Base-by-base conservation (phyloP, 2,113 vertebrate species). In the Apus apus region DNA sequence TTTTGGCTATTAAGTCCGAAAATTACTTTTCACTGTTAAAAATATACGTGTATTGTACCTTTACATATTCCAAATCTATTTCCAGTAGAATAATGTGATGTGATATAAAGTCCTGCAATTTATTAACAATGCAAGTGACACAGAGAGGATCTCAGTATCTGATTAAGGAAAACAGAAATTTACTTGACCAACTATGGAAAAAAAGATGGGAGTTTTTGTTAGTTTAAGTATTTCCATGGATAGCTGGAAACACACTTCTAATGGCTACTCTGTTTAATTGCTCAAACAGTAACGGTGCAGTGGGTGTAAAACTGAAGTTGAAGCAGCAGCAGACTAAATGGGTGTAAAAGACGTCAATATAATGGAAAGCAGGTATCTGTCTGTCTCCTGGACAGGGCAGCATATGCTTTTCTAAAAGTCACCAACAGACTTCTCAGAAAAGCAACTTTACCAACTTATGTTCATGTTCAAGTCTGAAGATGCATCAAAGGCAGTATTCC, bases 21-120 rank as follows among this genome's bases (percentile, higher is more conserved):
- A 97, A 98, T 94, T 91, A 97, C 95, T 95, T 97, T 95, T 94
- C 91, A 88, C 84, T 90, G 90, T 91, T 97, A 92, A 93, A 96
- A 95, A 70, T 82, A 83, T 29, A 79, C 79, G 67, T 85, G 51
- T 94, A 94, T 96, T 93, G 95, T 72, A 90, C 87, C 83, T 94
- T 94, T 93, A 64, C 67, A 74, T 26, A 85, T 93, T 96, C 86
- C 83, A 56, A 67, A 94, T 92, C 91, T 96, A 96, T 97, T 96
- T 96, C 80, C 82, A 90, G 83, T 81, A 38, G 38, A 38, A 10
- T 38, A 74, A 93, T 32, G 61, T 14, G 68, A 96, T 72, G 45
- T 36, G 27, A 73, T 45, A 83, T 50, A 95, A 96, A 96, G 86
- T 40, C 70, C 90, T 76, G 56, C 45, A 51, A 97, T 93, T 66